Evolutionary conservation across 2,797 vertebrate genomes (phyloP).

Genomic region (Manis javanica): DNA sequence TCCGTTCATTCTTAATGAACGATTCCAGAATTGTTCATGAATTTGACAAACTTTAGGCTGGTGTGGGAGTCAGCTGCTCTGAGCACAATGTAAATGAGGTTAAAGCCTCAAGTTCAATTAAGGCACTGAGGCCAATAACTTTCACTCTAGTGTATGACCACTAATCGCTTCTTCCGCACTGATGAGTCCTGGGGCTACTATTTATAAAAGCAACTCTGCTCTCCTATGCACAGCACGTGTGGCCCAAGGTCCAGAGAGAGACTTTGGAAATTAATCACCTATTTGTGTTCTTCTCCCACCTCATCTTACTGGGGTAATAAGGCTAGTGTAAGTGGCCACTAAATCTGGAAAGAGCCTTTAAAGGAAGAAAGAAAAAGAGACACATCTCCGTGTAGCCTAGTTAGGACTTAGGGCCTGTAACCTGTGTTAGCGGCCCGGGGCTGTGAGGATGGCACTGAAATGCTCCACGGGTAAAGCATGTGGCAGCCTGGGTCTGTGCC

Average conservation of each 20-base stretch:
- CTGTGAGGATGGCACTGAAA: background rate
- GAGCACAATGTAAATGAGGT: background rate
- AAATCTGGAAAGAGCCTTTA: background rate
- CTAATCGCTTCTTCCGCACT: background rate
- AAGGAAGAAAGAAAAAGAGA: background rate
- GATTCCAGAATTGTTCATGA: constrained; percentile 68
- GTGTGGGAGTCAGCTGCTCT: constrained; percentile 51
- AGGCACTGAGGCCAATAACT: background rate
- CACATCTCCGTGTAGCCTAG: background rate
- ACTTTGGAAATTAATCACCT: background rate
- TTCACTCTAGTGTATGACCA: background rate
- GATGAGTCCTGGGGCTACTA: background rate
- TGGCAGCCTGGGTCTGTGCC: background rate
- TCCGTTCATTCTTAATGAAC: constrained; percentile 74
- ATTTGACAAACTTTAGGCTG: constrained; percentile 61
- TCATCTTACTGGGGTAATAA: background rate
- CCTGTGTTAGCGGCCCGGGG: background rate
- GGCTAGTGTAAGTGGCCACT: background rate
- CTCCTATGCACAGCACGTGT: background rate
- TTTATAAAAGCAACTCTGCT: background rate
- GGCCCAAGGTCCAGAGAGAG: background rate
- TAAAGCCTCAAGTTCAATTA: background rate
- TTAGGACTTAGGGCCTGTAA: background rate
- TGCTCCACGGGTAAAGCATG: background rate
- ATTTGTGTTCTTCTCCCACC: background rate